Evolutionary conservation across 2,113 vertebrate genomes (phyloP).

Genomic region (Peromyscus leucopus): DNA sequence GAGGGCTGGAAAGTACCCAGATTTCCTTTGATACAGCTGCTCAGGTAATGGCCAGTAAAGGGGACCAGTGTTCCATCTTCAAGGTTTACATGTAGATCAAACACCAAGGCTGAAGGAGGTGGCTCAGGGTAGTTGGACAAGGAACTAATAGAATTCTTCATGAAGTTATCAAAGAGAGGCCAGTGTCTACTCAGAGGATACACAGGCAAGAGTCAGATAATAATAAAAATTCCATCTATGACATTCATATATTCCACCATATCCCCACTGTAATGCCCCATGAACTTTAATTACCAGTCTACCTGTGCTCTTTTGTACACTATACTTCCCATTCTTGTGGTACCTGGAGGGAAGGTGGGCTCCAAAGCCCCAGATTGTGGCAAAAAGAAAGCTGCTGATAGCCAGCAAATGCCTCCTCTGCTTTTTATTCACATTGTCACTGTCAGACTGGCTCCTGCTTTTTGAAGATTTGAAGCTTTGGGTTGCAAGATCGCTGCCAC

Average conservation of each 20-base stretch:
- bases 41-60: slow-evolving; percentile 72
- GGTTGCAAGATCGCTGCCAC: not conserved
- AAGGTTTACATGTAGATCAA: slow-evolving; percentile 88
- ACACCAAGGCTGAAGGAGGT: slow-evolving; percentile 86
- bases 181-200: slow-evolving; percentile 84
- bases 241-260: not conserved
- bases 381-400: slow-evolving; percentile 89
- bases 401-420: slow-evolving; percentile 73
- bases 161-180: slow-evolving; percentile 88
- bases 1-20: slow-evolving; percentile 72
- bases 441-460: not conserved
- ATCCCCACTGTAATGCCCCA: not conserved
- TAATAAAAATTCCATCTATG: not conserved
- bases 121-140: slow-evolving; percentile 85
- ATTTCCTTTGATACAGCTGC: slow-evolving; percentile 67
- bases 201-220: not conserved
- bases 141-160: slow-evolving; percentile 80
- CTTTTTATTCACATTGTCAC: not conserved
- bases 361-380: slow-evolving; percentile 93
- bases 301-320: not conserved
- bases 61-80: slow-evolving; percentile 78
- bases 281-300: not conserved
- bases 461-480: slow-evolving; percentile 47
- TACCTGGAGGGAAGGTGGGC: slow-evolving; percentile 91
- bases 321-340: too few relatives aligned